phyloP scores from a whole-genome alignment of 2,797 vertebrate species.

The Acrocephalus scirpaceus region DNA sequence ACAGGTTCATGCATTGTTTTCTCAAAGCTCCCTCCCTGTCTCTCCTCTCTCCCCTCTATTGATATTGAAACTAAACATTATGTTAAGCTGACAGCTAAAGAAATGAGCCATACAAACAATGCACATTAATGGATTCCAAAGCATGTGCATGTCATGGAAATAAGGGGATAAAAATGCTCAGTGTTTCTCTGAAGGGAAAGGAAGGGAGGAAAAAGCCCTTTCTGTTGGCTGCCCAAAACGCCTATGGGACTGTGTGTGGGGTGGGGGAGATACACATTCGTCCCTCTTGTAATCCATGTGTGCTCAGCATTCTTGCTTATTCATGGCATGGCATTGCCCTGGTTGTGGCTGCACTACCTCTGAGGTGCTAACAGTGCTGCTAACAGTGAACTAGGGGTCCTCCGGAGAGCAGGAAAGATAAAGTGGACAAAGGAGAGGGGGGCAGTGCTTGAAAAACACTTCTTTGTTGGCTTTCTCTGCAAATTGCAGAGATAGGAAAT shows the following conservation, averaged over 20 bases:
- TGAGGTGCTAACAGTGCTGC: not conserved
- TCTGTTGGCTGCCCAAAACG: not conserved
- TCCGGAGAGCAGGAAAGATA: not conserved
- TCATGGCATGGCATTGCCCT: not conserved
- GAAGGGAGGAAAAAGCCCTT: slow-evolving; percentile 17
- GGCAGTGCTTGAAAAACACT: not conserved
- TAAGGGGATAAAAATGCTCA: slow-evolving; percentile 45
- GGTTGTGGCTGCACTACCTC: not conserved
- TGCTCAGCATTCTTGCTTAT: slow-evolving; percentile 8
- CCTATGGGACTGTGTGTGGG: not conserved
- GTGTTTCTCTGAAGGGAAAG: slow-evolving; percentile 18
- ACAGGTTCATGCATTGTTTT: slow-evolving; percentile 59
- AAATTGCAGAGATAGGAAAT: not conserved
- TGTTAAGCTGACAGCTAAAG: slow-evolving; percentile 71
- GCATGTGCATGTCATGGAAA: slow-evolving; percentile 52
- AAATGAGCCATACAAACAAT: slow-evolving; percentile 66
- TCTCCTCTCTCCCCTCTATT: slow-evolving; percentile 51
- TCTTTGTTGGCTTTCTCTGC: not conserved
- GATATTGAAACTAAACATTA: slow-evolving; percentile 71
- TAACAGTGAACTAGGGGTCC: not conserved
- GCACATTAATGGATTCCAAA: slow-evolving; percentile 58
- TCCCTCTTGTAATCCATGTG: slow-evolving; percentile 40
- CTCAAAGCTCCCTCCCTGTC: slow-evolving; percentile 49
- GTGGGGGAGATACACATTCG: not conserved
- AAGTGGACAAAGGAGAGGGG: not conserved